A percentile compares a stretch with the other conserved stretches of the same genome.
Conservation (phyloP, 2,888 invertebrate genomes). For the Cylloceria caligata region DNA sequence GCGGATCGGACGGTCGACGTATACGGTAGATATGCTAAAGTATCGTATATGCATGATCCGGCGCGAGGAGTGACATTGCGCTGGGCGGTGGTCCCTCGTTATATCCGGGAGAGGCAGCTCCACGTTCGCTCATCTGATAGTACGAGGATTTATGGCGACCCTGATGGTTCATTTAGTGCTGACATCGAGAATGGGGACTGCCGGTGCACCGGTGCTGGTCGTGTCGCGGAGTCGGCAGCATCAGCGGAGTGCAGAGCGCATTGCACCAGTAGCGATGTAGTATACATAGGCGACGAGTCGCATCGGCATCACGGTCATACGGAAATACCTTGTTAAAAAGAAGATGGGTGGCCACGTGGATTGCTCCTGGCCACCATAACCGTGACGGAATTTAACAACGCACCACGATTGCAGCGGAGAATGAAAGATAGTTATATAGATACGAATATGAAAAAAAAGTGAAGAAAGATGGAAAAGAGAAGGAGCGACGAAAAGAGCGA, state of each 20-base stretch:
- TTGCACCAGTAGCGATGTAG: constrained; percentile 47
- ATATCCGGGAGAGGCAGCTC: constrained; percentile 79
- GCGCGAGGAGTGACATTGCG: constrained; percentile 77
- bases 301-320: constrained; percentile 75
- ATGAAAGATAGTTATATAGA: constrained; percentile 57
- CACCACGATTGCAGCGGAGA: constrained; percentile 61
- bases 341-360: constrained; percentile 64
- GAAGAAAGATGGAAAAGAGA: constrained; percentile 38
- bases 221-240: constrained; percentile 66
- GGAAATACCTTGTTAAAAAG: constrained; percentile 78
- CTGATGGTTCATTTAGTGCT: constrained; percentile 82
- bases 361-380: constrained; percentile 58
- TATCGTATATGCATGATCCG: constrained; percentile 66
- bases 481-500: constrained; percentile 28
- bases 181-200: constrained; percentile 76
- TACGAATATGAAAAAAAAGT: constrained; percentile 20
- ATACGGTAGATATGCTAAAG: background rate
- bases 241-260: constrained; percentile 15
- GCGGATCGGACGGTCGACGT: constrained; percentile 12
- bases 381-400: constrained; percentile 66
- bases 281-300: constrained; percentile 60
- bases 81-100: constrained; percentile 82
- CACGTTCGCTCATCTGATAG: constrained; percentile 79
- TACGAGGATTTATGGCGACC: constrained; percentile 80
- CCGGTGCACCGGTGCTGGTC: constrained; percentile 48